Conservation (phyloP, 2,797 vertebrate species). For the Lepidocolaptes lacrymiger region DNA sequence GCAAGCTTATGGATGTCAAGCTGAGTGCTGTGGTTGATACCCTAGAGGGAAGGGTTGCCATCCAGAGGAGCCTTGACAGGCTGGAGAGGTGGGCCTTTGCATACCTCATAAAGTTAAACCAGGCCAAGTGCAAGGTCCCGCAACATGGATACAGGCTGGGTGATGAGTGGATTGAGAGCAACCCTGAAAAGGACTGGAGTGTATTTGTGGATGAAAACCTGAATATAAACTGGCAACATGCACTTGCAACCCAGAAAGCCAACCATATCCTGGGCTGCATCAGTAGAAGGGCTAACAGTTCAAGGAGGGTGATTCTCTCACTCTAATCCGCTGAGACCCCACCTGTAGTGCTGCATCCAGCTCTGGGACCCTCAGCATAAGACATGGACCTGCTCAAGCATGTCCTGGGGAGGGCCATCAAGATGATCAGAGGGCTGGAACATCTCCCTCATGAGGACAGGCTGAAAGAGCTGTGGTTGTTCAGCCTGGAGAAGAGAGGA, state of each 20-base stretch:
- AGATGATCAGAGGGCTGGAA: not conserved
- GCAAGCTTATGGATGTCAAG: not conserved
- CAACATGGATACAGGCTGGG: not conserved
- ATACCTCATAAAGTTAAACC: accelerated
- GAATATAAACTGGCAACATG: not conserved
- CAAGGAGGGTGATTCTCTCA: not conserved
- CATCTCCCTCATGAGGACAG: not conserved
- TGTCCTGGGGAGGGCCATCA: not conserved
- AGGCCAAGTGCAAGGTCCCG: not conserved
- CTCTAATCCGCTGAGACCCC: not conserved
- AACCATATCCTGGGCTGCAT: not conserved
- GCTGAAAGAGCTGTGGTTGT: not conserved
- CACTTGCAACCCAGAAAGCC: not conserved
- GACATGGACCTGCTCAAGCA: not conserved
- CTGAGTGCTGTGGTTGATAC: not conserved
- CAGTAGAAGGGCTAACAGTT: not conserved
- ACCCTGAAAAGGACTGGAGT: not conserved
- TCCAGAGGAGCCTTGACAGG: not conserved
- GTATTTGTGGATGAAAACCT: not conserved
- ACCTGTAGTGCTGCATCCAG: not conserved
- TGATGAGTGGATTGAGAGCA: not conserved
- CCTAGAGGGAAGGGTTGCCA: not conserved
- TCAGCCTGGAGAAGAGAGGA: not conserved
- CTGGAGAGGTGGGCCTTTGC: not conserved
- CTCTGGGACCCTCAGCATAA: not conserved